Evolutionary conservation across 1,140 invertebrate species (phyloP), one percentile per base, ranked within the genome.

Genomic region (Goniozus legneri): DNA sequence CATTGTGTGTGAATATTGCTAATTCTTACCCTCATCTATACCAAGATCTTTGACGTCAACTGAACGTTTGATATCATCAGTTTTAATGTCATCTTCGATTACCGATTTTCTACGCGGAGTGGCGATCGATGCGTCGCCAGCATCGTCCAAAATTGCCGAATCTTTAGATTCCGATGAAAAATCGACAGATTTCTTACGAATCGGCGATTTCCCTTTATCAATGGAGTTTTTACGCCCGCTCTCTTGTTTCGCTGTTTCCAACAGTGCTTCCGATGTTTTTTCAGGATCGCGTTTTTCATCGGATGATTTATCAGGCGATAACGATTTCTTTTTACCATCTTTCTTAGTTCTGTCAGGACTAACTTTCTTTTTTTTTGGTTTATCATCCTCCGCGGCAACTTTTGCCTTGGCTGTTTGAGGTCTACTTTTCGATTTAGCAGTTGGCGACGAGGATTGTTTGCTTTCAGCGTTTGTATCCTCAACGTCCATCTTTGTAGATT

Each of bases 161-260:
- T 47, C 31, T 33, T 42, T 51, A 1, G 55, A 50, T n/a, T 46
- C 44, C 4, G 56, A 53, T 8, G 54, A 58, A 0, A 58, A 37
- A 4, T 52, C 54, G 0, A 65, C 62, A 16, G 66, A 59, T 43
- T 71, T 75, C 3, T 72, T 68, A 47, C 65, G 73, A 44, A 67
- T 66, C 18, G 76, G 73, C n/a, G n/a, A n/a, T n/a, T n/a, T n/a
- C n/a, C n/a, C n/a, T n/a, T n/a, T n/a, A n/a, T n/a, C n/a, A n/a
- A n/a, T n/a, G n/a, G n/a, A n/a, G n/a, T n/a, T n/a, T n/a, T n/a
- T n/a, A n/a, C n/a, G n/a, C n/a, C n/a, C n/a, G 21, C 60, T 64
- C 10, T 41, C 12, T 12, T 50, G 43, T 2, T 50, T 33, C 30
- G 40, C 58, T 14, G 54, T 40, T 32, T 57, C 41, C 2, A 18